Conservation (phyloP, 2,797 vertebrate species). For the Discoglossus pictus region DNA sequence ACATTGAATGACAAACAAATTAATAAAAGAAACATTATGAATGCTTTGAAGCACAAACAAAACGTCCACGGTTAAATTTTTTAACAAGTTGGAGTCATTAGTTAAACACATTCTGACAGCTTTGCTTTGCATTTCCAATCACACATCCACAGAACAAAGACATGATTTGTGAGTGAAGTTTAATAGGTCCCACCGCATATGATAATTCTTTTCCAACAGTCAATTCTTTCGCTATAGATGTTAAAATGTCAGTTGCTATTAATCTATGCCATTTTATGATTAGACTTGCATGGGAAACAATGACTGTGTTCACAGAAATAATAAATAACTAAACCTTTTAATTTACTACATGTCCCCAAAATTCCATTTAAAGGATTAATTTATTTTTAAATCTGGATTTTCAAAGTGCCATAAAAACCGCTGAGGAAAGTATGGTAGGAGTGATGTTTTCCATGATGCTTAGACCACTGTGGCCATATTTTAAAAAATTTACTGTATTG, state of each 20-base stretch:
- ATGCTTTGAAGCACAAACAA: slow-evolving; percentile 66
- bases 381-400: slow-evolving; percentile 2
- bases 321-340: slow-evolving; percentile 35
- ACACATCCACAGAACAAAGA: slow-evolving; percentile 65
- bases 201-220: slow-evolving; percentile 65
- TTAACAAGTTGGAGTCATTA: slow-evolving; percentile 69
- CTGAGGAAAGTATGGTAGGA: too few species aligned
- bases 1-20: slow-evolving; percentile 57
- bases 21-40: slow-evolving; percentile 58
- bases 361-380: slow-evolving; percentile 17
- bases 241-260: slow-evolving; percentile 61
- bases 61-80: slow-evolving; percentile 67
- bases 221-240: slow-evolving; percentile 57
- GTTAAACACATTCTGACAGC: slow-evolving; percentile 69
- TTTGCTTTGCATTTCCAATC: slow-evolving; percentile 63
- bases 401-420: not conserved
- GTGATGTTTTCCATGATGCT: too few species aligned
- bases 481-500: too few species aligned
- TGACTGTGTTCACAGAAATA: slow-evolving; percentile 35
- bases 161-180: slow-evolving; percentile 59
- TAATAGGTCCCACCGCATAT: slow-evolving; percentile 68
- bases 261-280: slow-evolving; percentile 52
- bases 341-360: slow-evolving; percentile 24
- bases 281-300: slow-evolving; percentile 46
- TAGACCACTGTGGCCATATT: too few species aligned